Conservation (phyloP, 2,797 vertebrate genomes). For the Spinus olivaceus region DNA sequence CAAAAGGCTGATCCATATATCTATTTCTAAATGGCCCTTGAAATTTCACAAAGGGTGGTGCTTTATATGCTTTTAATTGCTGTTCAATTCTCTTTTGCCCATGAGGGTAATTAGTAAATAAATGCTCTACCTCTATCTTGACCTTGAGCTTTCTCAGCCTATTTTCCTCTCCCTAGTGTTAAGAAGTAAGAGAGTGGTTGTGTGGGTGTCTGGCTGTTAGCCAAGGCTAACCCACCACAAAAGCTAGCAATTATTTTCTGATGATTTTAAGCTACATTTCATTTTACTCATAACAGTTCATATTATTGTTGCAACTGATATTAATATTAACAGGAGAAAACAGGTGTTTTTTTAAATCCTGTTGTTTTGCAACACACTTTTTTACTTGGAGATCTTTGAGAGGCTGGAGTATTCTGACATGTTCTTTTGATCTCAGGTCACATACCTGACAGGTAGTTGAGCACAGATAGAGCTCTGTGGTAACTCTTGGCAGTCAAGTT, state of each 20-base stretch:
- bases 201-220: neutral
- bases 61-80: neutral
- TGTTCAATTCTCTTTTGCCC: neutral
- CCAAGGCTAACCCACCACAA: neutral
- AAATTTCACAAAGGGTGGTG: neutral
- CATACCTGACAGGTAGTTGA: neutral
- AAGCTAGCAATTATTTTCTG: neutral
- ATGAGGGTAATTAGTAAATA: neutral
- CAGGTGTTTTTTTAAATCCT: neutral
- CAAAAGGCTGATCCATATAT: accelerated
- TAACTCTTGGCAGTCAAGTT: neutral
- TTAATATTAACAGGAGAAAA: neutral
- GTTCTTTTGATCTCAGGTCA: neutral
- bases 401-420: neutral
- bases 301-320: neutral
- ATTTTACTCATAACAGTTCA: neutral
- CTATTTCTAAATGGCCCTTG: neutral
- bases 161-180: neutral
- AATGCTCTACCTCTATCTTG: neutral
- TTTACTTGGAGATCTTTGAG: neutral
- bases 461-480: neutral
- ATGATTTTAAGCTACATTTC: neutral
- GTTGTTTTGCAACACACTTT: neutral
- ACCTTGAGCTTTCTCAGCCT: neutral
- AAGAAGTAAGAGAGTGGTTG: neutral